Conservation (phyloP, 2,797 vertebrate species). For the Peromyscus eremicus region DNA sequence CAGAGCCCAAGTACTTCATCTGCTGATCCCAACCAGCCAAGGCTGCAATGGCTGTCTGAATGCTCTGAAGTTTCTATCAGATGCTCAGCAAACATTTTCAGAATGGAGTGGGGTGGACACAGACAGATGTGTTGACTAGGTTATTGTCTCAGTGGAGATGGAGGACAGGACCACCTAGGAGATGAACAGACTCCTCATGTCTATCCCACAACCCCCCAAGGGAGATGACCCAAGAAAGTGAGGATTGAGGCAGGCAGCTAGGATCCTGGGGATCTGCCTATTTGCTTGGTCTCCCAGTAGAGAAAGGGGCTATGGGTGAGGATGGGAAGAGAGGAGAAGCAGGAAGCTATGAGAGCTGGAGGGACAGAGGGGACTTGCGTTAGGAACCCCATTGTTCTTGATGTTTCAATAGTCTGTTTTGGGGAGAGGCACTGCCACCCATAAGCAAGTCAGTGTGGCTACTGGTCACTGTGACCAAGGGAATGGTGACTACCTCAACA, state of each 20-base stretch:
- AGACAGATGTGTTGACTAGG: not conserved
- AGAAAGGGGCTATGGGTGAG: not conserved
- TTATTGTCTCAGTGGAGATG: constrained; percentile 4
- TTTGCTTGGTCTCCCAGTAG: not conserved
- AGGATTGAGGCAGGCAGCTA: not conserved
- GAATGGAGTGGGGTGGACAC: rapidly evolving
- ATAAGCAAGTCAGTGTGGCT: not conserved
- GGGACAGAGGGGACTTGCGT: not conserved
- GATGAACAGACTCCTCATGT: not conserved
- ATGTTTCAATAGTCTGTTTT: not conserved
- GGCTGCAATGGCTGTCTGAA: not conserved
- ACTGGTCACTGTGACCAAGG: not conserved
- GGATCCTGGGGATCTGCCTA: not conserved
- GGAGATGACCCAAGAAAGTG: not conserved
- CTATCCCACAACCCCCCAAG: not conserved
- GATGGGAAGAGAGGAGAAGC: not conserved
- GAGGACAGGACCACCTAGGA: not conserved
- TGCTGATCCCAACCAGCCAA: not conserved
- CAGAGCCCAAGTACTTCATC: not conserved
- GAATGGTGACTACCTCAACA: not conserved
- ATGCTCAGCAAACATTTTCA: constrained; percentile 1
- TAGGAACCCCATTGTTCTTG: not conserved
- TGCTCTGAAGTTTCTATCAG: not conserved
- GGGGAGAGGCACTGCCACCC: not conserved
- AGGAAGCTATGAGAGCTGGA: not conserved